These are phyloP conservation scores for Heliconius hewitsoni DNA, from an alignment of 1,140 invertebrate genomes.

Conservation along the genomic window DNA sequence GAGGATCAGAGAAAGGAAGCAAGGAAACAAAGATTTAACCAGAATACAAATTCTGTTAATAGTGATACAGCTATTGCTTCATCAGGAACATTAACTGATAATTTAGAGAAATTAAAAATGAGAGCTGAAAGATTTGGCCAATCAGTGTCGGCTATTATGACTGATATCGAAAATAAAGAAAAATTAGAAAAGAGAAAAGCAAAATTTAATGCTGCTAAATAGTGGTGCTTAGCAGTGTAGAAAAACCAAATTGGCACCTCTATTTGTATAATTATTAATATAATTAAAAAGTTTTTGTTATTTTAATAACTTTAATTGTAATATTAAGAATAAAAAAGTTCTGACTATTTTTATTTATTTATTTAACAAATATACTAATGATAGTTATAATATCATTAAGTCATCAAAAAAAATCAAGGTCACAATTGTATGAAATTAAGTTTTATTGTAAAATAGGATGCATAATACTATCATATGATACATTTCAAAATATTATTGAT, in stretches of 20 bases:
- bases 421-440: neutral
- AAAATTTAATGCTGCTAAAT: slow-evolving; percentile 82
- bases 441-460: neutral
- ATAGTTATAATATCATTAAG: neutral
- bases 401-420: no score
- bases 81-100: slow-evolving; percentile 73
- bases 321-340: slow-evolving; percentile 15
- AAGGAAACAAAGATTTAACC: slow-evolving; percentile 85
- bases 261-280: slow-evolving; percentile 22
- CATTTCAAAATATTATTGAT: neutral
- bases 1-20: slow-evolving; percentile 84
- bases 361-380: neutral
- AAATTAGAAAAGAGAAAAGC: slow-evolving; percentile 87
- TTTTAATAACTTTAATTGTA: slow-evolving; percentile 16
- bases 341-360: neutral
- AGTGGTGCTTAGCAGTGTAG: slow-evolving; percentile 11
- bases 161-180: slow-evolving; percentile 85
- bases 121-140: slow-evolving; percentile 89
- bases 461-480: neutral
- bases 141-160: slow-evolving; percentile 85
- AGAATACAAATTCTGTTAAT: slow-evolving; percentile 44
- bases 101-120: slow-evolving; percentile 85
- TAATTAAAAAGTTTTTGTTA: slow-evolving; percentile 18
- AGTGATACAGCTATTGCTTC: slow-evolving; percentile 65
- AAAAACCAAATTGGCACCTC: slow-evolving; percentile 5